A percentile compares a stretch with the other conserved stretches of the same genome.
phyloP scores from a whole-genome alignment of 1,140 invertebrate genomes.

The Oedothorax gibbosus region DNA sequence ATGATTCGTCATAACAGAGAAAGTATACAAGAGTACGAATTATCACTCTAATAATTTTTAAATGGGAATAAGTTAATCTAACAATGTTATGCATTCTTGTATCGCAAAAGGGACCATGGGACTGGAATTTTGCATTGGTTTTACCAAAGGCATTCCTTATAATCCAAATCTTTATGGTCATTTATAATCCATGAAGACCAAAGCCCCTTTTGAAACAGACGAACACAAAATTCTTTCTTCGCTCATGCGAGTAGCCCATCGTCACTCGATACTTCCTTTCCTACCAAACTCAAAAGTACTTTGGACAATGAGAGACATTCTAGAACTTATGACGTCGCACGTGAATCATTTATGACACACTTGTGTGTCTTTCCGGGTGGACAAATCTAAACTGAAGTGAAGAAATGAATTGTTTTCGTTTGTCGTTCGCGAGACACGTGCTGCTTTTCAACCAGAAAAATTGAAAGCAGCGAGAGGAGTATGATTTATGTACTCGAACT shows the following conservation, averaged over 20 bases:
- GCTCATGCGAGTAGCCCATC: neutral
- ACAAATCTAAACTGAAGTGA: neutral
- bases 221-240: conserved; percentile 12
- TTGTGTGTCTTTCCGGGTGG: neutral
- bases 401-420: neutral
- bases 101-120: too few species aligned
- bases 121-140: too few species aligned
- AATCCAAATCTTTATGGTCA: too few species aligned
- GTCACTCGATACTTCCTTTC: conserved; percentile 30
- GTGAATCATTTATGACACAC: conserved; percentile 18
- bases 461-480: too few species aligned
- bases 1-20: too few species aligned
- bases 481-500: too few species aligned
- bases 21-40: too few species aligned
- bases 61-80: too few species aligned
- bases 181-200: neutral
- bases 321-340: conserved; percentile 8
- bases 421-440: conserved; percentile 7
- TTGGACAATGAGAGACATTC: conserved; percentile 13
- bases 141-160: too few species aligned
- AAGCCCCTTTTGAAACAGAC: neutral
- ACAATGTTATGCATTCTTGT: too few species aligned
- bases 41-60: too few species aligned
- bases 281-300: neutral
- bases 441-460: neutral